phyloP scores from a whole-genome alignment of 1,140 invertebrate species.

The Bombus balteatus region DNA sequence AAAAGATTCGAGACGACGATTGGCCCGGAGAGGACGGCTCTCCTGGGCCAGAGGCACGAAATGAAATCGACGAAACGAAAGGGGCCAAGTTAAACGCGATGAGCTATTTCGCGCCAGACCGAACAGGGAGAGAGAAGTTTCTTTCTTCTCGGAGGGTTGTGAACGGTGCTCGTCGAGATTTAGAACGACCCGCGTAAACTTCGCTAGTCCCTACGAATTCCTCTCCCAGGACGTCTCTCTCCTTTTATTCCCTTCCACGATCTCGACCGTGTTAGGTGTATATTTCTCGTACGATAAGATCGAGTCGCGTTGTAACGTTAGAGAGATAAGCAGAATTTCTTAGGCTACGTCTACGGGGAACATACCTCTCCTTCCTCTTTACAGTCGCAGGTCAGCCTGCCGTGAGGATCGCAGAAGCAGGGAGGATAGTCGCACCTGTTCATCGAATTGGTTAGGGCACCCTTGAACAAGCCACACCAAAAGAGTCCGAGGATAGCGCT shows the following conservation, averaged over 20 bases:
- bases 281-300: not conserved
- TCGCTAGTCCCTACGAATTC: not conserved
- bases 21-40: constrained; percentile 37
- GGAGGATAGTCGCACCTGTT: constrained; percentile 83
- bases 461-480: constrained; percentile 73
- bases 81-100: constrained; percentile 50
- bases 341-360: constrained; percentile 37
- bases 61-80: constrained; percentile 51
- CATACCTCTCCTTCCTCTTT: constrained; percentile 82
- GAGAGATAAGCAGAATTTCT: not conserved
- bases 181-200: constrained; percentile 15
- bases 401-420: constrained; percentile 84
- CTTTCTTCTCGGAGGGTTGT: constrained; percentile 21
- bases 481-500: constrained; percentile 78
- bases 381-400: constrained; percentile 84
- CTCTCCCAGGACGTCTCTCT: not conserved
- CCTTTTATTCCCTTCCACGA: not conserved
- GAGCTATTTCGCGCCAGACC: constrained; percentile 34
- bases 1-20: constrained; percentile 56
- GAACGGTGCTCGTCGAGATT: constrained; percentile 30
- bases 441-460: constrained; percentile 76
- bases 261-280: not conserved
- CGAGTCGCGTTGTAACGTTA: not conserved
- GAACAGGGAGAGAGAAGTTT: constrained; percentile 15
- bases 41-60: constrained; percentile 17